Percentiles rank a stretch among this genome's conserved stretches.
Conservation (phyloP, 2,113 vertebrate genomes). For the Syngnathus scovelli region DNA sequence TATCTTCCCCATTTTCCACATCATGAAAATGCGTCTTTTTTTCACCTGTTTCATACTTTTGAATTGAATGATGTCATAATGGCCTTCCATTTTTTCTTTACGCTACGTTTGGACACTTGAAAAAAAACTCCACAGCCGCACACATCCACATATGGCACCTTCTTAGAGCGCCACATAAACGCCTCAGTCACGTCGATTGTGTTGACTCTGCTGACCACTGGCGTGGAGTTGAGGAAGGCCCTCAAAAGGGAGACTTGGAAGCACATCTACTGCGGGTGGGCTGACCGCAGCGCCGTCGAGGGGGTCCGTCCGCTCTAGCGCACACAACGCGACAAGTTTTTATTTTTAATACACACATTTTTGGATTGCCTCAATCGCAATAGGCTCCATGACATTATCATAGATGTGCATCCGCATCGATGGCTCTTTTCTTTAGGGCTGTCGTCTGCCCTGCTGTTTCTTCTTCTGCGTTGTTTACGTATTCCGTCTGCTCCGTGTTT, state of each 20-base stretch:
- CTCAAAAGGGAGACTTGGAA: constrained; percentile 59
- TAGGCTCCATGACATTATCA: too few species aligned
- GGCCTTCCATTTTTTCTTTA: too few species aligned
- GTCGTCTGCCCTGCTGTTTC: too few species aligned
- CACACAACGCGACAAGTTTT: constrained; percentile 38
- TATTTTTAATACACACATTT: constrained; percentile 41
- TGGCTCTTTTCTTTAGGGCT: too few species aligned
- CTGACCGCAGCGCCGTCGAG: constrained; percentile 50
- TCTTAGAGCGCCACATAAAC: constrained; percentile 46
- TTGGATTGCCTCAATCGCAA: too few species aligned
- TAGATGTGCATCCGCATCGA: too few species aligned
- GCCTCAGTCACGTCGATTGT: constrained; percentile 54
- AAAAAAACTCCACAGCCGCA: constrained; percentile 28
- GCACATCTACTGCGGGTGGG: constrained; percentile 48
- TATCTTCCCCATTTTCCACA: constrained; percentile 7
- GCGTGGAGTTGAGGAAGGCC: constrained; percentile 39
- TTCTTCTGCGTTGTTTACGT: too few species aligned
- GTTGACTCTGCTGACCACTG: constrained; percentile 65
- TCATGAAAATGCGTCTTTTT: not conserved
- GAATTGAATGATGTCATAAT: too few species aligned
- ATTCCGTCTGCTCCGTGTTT: too few species aligned
- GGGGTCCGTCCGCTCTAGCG: constrained; percentile 17
- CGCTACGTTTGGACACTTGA: not conserved
- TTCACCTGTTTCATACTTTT: too few species aligned
- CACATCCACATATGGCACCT: constrained; percentile 15